Percentiles rank a stretch among this genome's conserved stretches.
Evolutionary conservation across 2,113 vertebrate species (phyloP).

Genomic region (Eudyptes chrysolophus): DNA sequence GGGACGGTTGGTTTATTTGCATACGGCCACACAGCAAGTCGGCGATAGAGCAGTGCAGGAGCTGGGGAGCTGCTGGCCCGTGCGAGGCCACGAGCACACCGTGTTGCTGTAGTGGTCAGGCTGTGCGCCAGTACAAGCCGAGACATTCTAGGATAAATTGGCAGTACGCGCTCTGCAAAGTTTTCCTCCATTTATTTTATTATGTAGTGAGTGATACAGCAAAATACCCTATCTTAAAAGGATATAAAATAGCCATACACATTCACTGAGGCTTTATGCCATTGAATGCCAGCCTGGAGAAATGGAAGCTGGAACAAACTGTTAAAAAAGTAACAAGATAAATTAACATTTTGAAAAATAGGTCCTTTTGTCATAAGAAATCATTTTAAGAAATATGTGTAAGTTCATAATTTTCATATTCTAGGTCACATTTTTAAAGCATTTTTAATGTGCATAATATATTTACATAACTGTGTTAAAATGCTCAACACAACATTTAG

Average conservation of each 20-base stretch:
- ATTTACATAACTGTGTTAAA: neutral
- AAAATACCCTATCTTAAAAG: slow-evolving; percentile 24
- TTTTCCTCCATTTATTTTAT: slow-evolving; percentile 59
- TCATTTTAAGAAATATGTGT: neutral
- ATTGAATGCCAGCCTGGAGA: neutral
- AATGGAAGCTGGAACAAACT: neutral
- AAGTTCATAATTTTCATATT: neutral
- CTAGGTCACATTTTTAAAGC: neutral
- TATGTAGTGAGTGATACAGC: slow-evolving; percentile 52
- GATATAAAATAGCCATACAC: neutral
- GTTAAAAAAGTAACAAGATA: neutral
- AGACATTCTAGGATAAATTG: slow-evolving; percentile 61
- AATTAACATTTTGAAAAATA: neutral
- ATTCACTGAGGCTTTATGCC: neutral
- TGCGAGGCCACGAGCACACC: neutral
- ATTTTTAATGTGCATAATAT: neutral
- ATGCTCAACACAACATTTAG: neutral
- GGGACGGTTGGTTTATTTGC: neutral
- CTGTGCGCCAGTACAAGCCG: slow-evolving; percentile 1
- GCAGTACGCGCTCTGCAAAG: neutral
- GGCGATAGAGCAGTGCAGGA: neutral
- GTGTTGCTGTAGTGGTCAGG: slow-evolving; percentile 54
- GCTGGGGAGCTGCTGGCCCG: neutral
- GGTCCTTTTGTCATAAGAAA: neutral
- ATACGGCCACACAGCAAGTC: neutral